Evolutionary conservation across 2,888 invertebrate genomes (phyloP).

Genomic region (Keiferia lycopersicella): DNA sequence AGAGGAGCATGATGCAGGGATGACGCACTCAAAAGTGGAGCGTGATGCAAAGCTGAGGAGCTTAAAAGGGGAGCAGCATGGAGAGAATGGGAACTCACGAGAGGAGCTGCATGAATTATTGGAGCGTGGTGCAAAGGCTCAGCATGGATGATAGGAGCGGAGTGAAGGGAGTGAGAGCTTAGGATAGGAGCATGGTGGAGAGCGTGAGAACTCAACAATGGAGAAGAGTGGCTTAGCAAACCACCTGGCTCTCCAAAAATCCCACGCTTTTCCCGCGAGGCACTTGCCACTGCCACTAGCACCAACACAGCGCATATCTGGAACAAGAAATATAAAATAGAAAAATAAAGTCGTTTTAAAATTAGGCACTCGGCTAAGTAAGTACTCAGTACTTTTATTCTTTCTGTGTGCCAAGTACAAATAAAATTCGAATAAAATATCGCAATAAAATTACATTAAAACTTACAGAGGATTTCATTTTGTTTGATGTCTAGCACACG

Average conservation of each 20-base stretch:
- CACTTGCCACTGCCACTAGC: conserved; percentile 44
- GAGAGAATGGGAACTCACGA: not conserved
- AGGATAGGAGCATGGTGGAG: conserved; percentile 34
- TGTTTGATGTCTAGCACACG: conserved; percentile 11
- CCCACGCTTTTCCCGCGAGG: conserved; percentile 55
- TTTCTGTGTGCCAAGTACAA: not conserved
- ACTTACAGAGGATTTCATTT: conserved; percentile 35
- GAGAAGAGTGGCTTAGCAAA: conserved; percentile 37
- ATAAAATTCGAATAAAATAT: not conserved
- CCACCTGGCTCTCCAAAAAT: conserved; percentile 53
- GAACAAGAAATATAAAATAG: not conserved
- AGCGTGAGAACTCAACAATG: conserved; percentile 30
- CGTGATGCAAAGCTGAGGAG: not conserved
- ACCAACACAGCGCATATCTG: conserved; percentile 50
- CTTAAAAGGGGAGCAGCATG: conserved; percentile 29
- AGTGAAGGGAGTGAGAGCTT: conserved; percentile 31
- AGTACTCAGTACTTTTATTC: not conserved
- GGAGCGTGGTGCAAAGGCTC: conserved; percentile 32
- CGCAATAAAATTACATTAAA: not conserved
- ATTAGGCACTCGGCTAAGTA: too few species aligned
- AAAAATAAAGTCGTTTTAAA: too few species aligned
- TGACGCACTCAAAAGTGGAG: not conserved
- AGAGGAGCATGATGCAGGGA: conserved; percentile 13
- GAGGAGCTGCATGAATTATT: conserved; percentile 30
- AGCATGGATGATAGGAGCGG: conserved; percentile 29